Evolutionary conservation across 2,888 invertebrate species (phyloP).

Genomic region (Ectemnius lituratus): DNA sequence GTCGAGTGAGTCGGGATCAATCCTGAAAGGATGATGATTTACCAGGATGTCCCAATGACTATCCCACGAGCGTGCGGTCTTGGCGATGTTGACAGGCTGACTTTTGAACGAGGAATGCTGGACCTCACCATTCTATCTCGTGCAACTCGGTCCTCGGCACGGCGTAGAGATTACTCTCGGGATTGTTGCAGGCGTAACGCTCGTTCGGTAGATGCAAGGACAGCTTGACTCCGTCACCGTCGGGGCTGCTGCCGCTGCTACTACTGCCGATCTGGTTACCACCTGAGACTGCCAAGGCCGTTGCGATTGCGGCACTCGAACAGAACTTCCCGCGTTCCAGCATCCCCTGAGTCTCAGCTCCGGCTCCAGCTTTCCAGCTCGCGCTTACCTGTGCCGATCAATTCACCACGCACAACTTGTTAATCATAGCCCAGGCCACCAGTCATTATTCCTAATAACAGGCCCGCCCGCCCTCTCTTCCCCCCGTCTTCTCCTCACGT

Average conservation of each 20-base stretch:
- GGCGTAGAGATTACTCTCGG: slow-evolving; percentile 43
- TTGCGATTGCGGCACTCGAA: slow-evolving; percentile 55
- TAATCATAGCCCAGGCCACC: too few relatives aligned
- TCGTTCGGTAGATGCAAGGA: slow-evolving; percentile 49
- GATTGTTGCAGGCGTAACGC: slow-evolving; percentile 40
- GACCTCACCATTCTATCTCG: slow-evolving; percentile 62
- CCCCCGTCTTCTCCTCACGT: too few relatives aligned
- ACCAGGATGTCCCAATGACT: too few relatives aligned
- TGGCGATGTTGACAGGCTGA: slow-evolving; percentile 4
- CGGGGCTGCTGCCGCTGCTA: slow-evolving; percentile 33
- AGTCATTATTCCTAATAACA: neutral
- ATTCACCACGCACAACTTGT: too few relatives aligned
- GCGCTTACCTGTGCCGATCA: slow-evolving; percentile 32
- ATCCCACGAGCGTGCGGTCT: neutral
- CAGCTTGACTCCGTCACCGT: slow-evolving; percentile 40
- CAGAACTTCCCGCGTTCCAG: slow-evolving; percentile 64
- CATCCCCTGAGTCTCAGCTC: slow-evolving; percentile 64
- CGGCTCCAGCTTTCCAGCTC: slow-evolving; percentile 25
- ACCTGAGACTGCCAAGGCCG: slow-evolving; percentile 55
- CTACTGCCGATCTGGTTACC: slow-evolving; percentile 46
- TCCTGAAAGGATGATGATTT: slow-evolving; percentile 51
- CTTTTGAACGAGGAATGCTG: too few relatives aligned
- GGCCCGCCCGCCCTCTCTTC: neutral
- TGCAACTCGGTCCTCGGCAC: slow-evolving; percentile 52
- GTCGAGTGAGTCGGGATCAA: slow-evolving; percentile 68